These are phyloP conservation scores for Oscheius sp. DNA, from an alignment of 2,888 invertebrate genomes.

Conservation along the genomic window DNA sequence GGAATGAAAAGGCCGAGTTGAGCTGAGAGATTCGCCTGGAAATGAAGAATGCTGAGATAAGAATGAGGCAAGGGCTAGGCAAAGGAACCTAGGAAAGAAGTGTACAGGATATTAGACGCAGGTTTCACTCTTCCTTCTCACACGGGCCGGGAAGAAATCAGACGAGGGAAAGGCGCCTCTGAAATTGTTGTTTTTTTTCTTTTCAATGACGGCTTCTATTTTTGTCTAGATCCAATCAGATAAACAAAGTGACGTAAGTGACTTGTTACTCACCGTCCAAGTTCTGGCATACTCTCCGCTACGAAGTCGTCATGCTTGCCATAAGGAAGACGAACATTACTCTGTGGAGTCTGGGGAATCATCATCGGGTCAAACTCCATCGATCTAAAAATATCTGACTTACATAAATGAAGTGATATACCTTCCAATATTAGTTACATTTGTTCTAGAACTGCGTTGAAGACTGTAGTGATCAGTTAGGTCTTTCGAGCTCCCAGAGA, in stretches of 20 bases:
- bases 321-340: conserved; percentile 39
- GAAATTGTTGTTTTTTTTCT: neutral
- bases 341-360: conserved; percentile 58
- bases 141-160: conserved; percentile 54
- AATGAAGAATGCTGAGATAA: conserved; percentile 2
- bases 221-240: neutral
- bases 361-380: conserved; percentile 68
- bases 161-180: conserved; percentile 58
- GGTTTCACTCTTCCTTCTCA: conserved; percentile 67
- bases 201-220: no score
- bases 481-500: conserved; percentile 57
- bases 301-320: conserved; percentile 45
- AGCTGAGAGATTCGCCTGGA: neutral
- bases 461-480: conserved; percentile 61
- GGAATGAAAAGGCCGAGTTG: neutral
- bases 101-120: conserved; percentile 67
- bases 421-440: conserved; percentile 69
- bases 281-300: conserved; percentile 68
- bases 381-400: conserved; percentile 53
- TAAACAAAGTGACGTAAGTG: neutral
- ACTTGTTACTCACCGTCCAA: conserved; percentile 35
- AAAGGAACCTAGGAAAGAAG: conserved; percentile 1
- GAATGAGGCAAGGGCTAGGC: neutral
- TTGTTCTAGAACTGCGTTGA: conserved; percentile 65
- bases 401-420: conserved; percentile 12